A percentile compares a stretch with the other conserved stretches of the same genome.
Conservation (phyloP, 23 tunicate species). For the Ciona savignyi region DNA sequence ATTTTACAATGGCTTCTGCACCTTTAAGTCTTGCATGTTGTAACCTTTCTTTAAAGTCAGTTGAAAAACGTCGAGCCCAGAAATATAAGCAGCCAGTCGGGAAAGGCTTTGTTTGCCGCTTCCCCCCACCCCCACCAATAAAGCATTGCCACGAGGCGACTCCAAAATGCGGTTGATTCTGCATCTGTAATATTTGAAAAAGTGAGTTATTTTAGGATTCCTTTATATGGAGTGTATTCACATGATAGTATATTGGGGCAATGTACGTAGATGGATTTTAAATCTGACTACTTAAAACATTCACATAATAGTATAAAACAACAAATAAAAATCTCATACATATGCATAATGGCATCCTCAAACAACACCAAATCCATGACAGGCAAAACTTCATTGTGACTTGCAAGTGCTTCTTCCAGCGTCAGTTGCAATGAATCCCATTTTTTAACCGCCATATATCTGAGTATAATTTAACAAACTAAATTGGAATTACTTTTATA, state of each 20-base stretch:
- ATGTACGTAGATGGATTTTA: no score
- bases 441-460: conserved; percentile 82
- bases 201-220: not conserved
- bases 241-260: no score
- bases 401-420: conserved; percentile 68
- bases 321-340: no score
- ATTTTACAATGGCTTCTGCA: no score
- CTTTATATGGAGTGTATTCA: no score
- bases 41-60: conserved; percentile 84
- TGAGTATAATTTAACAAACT: not conserved
- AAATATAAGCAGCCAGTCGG: conserved; percentile 88
- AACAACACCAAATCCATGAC: conserved; percentile 85
- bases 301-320: no score
- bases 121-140: conserved; percentile 91
- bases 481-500: no score
- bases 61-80: conserved; percentile 83
- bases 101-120: conserved; percentile 95
- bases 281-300: no score
- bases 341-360: conserved; percentile 80
- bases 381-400: conserved; percentile 82
- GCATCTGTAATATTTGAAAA: conserved; percentile 26
- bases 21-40: conserved; percentile 77
- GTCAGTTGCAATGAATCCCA: conserved; percentile 55
- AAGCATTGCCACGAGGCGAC: conserved; percentile 90
- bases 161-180: conserved; percentile 89